phyloP scores from a whole-genome alignment of 1,140 invertebrate genomes.

The Drosophila tropicalis region DNA sequence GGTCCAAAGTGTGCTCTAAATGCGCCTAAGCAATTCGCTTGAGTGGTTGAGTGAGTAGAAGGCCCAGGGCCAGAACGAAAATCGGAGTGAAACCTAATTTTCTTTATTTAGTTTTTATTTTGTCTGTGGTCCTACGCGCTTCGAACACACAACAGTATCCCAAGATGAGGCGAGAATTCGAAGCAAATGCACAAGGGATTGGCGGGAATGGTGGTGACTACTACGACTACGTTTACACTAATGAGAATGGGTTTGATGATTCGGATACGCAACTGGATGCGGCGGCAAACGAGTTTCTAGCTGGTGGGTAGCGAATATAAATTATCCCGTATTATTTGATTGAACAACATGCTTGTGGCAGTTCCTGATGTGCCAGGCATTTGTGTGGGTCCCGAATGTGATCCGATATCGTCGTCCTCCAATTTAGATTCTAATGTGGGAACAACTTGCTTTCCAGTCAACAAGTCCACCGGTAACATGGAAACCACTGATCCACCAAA shows the following conservation, averaged over 20 bases:
- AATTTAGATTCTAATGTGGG: background rate
- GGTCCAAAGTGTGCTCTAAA: constrained; percentile 66
- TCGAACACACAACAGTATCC: constrained; percentile 27
- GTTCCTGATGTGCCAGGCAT: background rate
- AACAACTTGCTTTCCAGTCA: background rate
- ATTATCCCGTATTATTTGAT: background rate
- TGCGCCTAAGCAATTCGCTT: constrained; percentile 53
- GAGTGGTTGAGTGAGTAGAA: constrained; percentile 56
- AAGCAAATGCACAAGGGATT: background rate
- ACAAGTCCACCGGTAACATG: background rate
- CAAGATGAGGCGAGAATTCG: constrained; percentile 16
- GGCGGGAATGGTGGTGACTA: background rate
- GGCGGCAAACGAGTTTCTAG: background rate
- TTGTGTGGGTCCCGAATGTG: constrained; percentile 7
- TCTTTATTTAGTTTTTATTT: constrained; percentile 27
- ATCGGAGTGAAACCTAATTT: background rate
- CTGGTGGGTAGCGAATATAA: constrained; percentile 2
- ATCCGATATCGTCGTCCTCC: background rate
- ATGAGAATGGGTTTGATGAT: background rate
- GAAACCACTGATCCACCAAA: background rate
- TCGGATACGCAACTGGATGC: background rate
- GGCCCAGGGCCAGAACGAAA: background rate
- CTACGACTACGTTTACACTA: background rate
- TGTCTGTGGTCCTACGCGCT: constrained; percentile 38
- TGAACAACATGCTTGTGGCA: background rate